Evolutionary conservation across 2,888 invertebrate species (phyloP), one percentile per base, ranked within the genome.

Genomic region (Hirtodrosophila trivittata): DNA sequence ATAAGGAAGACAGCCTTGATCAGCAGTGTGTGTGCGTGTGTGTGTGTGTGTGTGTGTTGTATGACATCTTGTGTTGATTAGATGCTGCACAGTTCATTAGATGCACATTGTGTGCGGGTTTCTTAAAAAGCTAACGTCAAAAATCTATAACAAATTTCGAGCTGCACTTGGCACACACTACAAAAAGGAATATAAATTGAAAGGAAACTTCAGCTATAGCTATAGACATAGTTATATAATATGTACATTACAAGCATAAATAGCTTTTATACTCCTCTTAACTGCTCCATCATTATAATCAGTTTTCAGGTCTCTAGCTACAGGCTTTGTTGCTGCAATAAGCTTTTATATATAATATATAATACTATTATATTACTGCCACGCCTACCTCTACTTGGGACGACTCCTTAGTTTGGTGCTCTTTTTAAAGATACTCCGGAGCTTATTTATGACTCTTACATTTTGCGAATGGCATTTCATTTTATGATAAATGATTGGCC

Each of bases 401-500:
- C n/a, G n/a, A n/a, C n/a, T n/a, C n/a, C n/a, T n/a, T n/a, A n/a
- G n/a, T n/a, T n/a, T n/a, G n/a, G n/a, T n/a, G n/a, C n/a, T n/a
- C n/a, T 3, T 62, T 43, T 50, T 18, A 60, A 59, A 50, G 49
- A 52, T 12, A 68, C 49, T 60, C 64, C 39, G 58, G 52, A 58
- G 58, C 57, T 63, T 71, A 71, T 71, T 73, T 71, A 71, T 71
- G 70, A 58, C 57, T 73, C 70, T 67, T 63, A 67, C 57, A 70
- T 63, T 72, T 63, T 63, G 71, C 54, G 60, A 66, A 66, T 75
- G 62, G 63, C 68, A 69, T 63, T 66, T 66, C 43, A 51, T 49
- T 66, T 75, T 71, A 76, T 77, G 65, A 78, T 73, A 75, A 75
- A 78, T 76, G 78, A 74, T 77, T 77, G 76, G 56, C 62, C 52